These are phyloP conservation scores for Pseudorasbora parva DNA, from an alignment of 2,113 vertebrate genomes.

Conservation along the genomic window DNA sequence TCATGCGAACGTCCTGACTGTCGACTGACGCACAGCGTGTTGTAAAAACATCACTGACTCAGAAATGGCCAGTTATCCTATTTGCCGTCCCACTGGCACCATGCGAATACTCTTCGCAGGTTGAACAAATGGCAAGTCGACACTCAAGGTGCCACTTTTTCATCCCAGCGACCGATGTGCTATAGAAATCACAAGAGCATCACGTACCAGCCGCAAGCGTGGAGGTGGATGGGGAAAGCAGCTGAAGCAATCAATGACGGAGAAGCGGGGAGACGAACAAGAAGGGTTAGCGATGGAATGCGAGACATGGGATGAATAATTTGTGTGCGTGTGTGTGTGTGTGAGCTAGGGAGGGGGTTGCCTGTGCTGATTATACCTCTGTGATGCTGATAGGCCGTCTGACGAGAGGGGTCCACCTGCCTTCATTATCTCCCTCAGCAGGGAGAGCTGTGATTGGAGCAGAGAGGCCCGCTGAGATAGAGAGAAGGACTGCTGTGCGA, in stretches of 20 bases:
- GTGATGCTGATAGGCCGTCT: slow-evolving; percentile 40
- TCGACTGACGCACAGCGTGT: not conserved
- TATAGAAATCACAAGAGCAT: slow-evolving; percentile 36
- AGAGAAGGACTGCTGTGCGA: slow-evolving; percentile 3
- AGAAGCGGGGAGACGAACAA: slow-evolving; percentile 18
- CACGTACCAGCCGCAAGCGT: slow-evolving; percentile 16
- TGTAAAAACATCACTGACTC: slow-evolving; percentile 16
- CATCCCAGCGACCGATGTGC: slow-evolving; percentile 16
- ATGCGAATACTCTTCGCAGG: slow-evolving; percentile 4
- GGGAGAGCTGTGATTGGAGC: slow-evolving; percentile 35
- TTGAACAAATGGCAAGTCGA: not conserved
- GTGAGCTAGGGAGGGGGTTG: slow-evolving; percentile 36
- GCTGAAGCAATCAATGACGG: slow-evolving; percentile 47
- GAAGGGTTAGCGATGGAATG: slow-evolving; percentile 32
- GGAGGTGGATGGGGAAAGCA: slow-evolving; percentile 41
- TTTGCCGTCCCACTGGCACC: slow-evolving; percentile 10
- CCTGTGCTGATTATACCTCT: slow-evolving; percentile 49
- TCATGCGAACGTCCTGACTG: slow-evolving; percentile 19
- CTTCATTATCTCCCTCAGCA: slow-evolving; percentile 53
- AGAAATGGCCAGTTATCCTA: slow-evolving; percentile 24
- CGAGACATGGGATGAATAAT: slow-evolving; percentile 50
- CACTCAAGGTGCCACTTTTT: not conserved
- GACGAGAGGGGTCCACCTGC: slow-evolving; percentile 42
- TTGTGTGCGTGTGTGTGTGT: slow-evolving; percentile 29
- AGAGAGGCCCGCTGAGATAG: slow-evolving; percentile 25